Evolutionary conservation across 2,113 vertebrate genomes (phyloP), one percentile per base, ranked within the genome.

Genomic region (Macrotis lagotis): DNA sequence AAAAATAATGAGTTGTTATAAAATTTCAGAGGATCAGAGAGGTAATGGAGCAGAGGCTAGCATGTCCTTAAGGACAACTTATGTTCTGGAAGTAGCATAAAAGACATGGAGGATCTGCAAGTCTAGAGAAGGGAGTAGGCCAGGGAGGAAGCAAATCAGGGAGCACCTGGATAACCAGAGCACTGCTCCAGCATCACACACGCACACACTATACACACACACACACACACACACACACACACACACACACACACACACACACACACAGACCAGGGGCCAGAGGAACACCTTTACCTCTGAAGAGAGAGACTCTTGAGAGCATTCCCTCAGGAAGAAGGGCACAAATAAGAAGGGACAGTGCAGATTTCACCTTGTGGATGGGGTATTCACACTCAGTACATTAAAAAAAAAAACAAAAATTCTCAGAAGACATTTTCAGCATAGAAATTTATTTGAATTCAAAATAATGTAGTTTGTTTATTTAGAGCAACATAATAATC

Each of bases 401-500:
- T 8, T 44, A 24, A 48, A 52, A 37, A 7, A 93, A 95, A 95
- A 98, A 95, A 49, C 94, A 97, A 95, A 96, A 92, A 94, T 52
- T 59, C 94, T 91, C 92, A 96, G 49, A 91, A 96, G 94, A 52
- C 95, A 98, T 98, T 98, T 98, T n/a, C 89, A 98, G 97, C 50
- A 98, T 97, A 98, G 94, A 97, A 97, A 98, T 98, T 99, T 98
- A 98, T 98, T 98, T 98, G 0, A 97, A 96, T 98, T 98, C 97
- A 98, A 98, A 99, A 98, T 98, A 98, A 98, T 93, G 94, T 50
- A 49, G 37, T 95, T 98, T 96, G 97, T 97, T 97, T 95, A 96
- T 97, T 98, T 97, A 98, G 98, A 98, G 98, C 97, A 98, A 89
- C 97, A 49, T 91, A 97, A 93, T 96, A 98, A 96, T 97, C 95